Evolutionary conservation across 2,113 vertebrate species (phyloP).

Genomic region (Pterocles burchelli): DNA sequence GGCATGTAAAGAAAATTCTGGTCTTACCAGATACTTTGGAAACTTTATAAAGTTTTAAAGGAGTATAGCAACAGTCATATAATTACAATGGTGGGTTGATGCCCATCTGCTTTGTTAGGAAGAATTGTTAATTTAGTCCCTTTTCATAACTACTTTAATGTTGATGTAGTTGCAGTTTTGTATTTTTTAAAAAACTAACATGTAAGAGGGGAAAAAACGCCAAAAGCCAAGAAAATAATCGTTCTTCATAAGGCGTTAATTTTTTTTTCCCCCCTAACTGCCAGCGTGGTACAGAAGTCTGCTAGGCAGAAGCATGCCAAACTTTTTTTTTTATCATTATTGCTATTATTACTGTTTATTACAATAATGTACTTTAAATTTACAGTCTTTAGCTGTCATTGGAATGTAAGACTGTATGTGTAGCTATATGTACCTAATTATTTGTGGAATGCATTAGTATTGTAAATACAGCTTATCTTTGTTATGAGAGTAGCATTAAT

Average conservation of each 20-base stretch:
- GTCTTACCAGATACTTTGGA: not conserved
- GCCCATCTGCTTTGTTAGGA: not conserved
- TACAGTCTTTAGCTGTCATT: not conserved
- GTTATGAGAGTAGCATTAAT: slow-evolving; percentile 59
- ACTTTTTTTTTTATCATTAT: slow-evolving; percentile 15
- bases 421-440: slow-evolving; percentile 41
- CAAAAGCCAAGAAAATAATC: not conserved
- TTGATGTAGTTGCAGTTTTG: not conserved
- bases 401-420: not conserved
- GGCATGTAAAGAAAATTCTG: not conserved
- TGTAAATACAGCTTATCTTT: slow-evolving; percentile 49
- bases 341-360: slow-evolving; percentile 17
- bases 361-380: slow-evolving; percentile 30
- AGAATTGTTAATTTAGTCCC: not conserved
- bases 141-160: not conserved
- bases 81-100: not conserved
- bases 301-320: not conserved
- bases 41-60: not conserved
- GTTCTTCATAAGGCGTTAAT: not conserved
- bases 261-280: not conserved
- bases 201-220: too few species aligned
- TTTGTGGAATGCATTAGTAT: slow-evolving; percentile 52
- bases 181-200: not conserved
- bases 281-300: not conserved
- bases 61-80: not conserved